Conservation (phyloP, 1,140 invertebrate species). For the Formica exsecta region DNA sequence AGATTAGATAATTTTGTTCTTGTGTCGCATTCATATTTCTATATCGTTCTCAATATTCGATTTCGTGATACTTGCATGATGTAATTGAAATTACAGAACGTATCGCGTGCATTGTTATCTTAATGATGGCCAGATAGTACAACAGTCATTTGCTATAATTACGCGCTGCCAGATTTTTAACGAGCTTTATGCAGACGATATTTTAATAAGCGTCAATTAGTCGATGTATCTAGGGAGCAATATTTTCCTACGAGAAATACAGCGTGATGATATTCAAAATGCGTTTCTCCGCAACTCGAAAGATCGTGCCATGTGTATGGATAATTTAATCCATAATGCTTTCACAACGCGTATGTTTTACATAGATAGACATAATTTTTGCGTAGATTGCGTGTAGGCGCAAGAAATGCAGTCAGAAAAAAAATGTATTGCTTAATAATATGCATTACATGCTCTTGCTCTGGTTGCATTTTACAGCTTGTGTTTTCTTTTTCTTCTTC, state of each 20-base stretch:
- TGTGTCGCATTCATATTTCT: neutral
- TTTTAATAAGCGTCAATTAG: slow-evolving; percentile 25
- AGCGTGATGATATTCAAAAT: neutral
- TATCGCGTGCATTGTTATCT: neutral
- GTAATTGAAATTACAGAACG: neutral
- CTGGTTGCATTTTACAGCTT: too few relatives aligned
- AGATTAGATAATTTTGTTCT: neutral
- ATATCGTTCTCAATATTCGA: neutral
- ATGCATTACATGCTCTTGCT: too few relatives aligned
- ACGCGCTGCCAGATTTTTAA: slow-evolving; percentile 22
- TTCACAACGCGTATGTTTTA: neutral
- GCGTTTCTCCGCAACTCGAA: neutral
- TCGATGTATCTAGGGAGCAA: neutral
- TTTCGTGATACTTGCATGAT: neutral
- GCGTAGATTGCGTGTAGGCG: neutral
- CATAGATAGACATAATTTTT: neutral
- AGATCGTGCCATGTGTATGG: neutral
- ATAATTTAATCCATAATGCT: neutral
- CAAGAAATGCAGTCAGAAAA: neutral
- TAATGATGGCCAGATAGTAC: neutral
- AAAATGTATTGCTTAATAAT: neutral
- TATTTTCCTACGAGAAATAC: neutral
- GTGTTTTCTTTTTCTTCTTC: too few relatives aligned
- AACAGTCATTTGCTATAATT: neutral
- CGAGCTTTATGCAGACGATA: neutral